Evolutionary conservation across 2,797 vertebrate genomes (phyloP).

Genomic region (Morus bassanus): DNA sequence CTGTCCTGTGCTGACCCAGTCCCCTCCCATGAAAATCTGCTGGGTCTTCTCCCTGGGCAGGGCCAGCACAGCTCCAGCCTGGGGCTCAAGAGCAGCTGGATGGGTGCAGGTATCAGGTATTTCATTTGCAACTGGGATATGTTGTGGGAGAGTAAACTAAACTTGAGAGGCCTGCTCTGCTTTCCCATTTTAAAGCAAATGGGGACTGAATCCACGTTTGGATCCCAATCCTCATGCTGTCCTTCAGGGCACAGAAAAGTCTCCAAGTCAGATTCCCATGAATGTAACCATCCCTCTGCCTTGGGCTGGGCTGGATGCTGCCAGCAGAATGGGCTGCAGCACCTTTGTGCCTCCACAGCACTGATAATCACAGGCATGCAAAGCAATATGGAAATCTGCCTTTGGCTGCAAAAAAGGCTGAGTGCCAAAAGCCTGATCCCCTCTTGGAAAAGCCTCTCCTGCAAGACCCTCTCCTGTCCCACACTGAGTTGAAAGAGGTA

Average conservation of each 20-base stretch:
- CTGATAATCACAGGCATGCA: background rate
- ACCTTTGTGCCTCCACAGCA: background rate
- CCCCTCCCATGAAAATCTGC: background rate
- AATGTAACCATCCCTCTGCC: background rate
- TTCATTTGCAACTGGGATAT: background rate
- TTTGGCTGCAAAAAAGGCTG: background rate
- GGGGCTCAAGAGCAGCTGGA: background rate
- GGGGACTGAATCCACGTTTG: background rate
- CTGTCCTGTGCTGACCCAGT: background rate
- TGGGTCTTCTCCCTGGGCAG: background rate
- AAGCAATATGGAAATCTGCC: background rate
- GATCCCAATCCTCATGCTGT: background rate
- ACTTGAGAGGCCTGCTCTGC: background rate
- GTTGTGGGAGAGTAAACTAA: background rate
- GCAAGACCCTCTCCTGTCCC: background rate
- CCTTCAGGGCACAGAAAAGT: background rate
- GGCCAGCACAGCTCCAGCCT: background rate
- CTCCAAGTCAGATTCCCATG: background rate
- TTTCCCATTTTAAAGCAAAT: background rate
- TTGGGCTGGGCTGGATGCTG: background rate
- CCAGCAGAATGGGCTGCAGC: background rate
- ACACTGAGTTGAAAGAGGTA: background rate
- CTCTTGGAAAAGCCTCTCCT: background rate
- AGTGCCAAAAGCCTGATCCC: background rate
- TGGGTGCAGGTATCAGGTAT: background rate